phyloP scores from a whole-genome alignment of 2,888 invertebrate genomes.

The Drosophila pegasa region DNA sequence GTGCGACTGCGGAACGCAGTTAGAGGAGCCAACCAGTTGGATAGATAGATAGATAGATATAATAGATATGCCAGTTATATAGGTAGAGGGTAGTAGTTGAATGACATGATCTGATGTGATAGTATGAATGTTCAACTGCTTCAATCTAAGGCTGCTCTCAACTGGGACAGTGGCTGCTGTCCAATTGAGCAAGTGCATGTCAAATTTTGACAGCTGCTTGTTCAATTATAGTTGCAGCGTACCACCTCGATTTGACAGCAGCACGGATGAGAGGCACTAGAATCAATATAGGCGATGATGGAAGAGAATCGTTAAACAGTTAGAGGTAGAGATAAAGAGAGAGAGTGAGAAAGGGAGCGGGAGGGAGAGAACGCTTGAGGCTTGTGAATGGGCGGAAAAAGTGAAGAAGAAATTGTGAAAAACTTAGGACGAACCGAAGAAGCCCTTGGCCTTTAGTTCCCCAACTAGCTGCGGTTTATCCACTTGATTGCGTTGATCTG shows the following conservation, averaged over 20 bases:
- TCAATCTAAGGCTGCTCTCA: neutral
- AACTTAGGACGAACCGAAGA: constrained; percentile 83
- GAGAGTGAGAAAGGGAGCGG: neutral
- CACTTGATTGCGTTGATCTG: constrained; percentile 10
- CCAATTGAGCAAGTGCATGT: neutral
- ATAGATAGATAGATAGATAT: constrained; percentile 4
- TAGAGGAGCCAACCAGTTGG: constrained; percentile 25
- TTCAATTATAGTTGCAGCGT: neutral
- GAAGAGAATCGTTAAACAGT: neutral
- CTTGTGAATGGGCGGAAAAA: constrained; percentile 17
- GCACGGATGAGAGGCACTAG: neutral
- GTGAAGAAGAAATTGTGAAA: constrained; percentile 26
- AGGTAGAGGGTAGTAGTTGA: constrained; percentile 8
- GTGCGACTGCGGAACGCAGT: constrained; percentile 48
- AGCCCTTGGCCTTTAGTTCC: constrained; percentile 37
- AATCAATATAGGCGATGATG: neutral
- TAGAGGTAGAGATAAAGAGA: neutral
- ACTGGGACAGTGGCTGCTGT: neutral
- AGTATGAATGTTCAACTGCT: neutral
- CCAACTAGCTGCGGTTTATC: constrained; percentile 40
- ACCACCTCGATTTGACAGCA: neutral
- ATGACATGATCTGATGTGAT: neutral
- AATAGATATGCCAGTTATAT: neutral
- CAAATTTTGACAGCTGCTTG: neutral
- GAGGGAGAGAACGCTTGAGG: neutral